Evolutionary conservation across 2,888 invertebrate genomes (phyloP), one percentile per base, ranked within the genome.

Genomic region (Drosophila meridionalis): DNA sequence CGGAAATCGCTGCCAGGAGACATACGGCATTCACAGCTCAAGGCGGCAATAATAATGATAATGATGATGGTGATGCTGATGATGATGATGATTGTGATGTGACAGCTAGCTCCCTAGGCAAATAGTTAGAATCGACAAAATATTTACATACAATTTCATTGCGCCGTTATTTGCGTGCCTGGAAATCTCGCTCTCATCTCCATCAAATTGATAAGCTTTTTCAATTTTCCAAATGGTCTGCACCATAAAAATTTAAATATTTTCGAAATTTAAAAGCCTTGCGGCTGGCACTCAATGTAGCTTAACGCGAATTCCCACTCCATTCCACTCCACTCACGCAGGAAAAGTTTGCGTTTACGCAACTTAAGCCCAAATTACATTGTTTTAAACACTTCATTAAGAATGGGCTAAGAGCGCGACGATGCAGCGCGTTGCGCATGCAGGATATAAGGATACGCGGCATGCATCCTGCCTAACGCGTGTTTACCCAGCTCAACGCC

Each of bases 301-400:
- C 82, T 87, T 87, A 80, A 67, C 57, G 78, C 48, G 58, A 60
- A 59, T 71, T 73, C 43, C 40, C 40, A 69, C 53, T 48, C 12
- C 57, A 57, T 59, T 9, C 32, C 38, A 34, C 20, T 36, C 40
- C n/a, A 9, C 28, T 6, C n/a, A 30, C n/a, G 14, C 59, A 8
- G 4, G 20, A 68, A 86, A 83, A 70, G 69, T 79, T 76, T 72
- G 70, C 71, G 60, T 79, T 81, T 73, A 77, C 69, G 65, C 83
- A 45, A 62, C 78, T 86, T 78, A 88, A 90, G 73, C 83, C 79
- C 69, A 86, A 90, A 88, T 87, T 82, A 88, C 87, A 86, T 90
- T 88, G 87, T 88, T 90, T 86, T 82, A 82, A 87, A 83, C 87
- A 87, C 90, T 87, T 87, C 86, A 87, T 87, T 87, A 87, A 90